These are phyloP conservation scores for Phocoena sinus DNA, from an alignment of 2,113 vertebrate genomes.

Conservation along the genomic window DNA sequence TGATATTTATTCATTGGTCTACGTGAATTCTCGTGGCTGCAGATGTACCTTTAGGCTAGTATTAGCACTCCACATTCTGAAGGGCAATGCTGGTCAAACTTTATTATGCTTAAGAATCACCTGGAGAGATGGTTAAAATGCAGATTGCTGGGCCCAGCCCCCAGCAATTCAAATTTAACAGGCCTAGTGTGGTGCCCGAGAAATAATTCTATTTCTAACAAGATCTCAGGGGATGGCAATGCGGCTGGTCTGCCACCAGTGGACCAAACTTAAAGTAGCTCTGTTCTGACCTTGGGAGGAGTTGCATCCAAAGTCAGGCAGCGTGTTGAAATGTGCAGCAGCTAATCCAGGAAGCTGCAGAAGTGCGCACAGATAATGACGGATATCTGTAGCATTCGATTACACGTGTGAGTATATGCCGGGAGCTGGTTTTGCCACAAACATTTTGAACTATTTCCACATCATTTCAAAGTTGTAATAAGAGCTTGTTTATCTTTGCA, in stretches of 20 bases:
- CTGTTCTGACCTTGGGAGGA: neutral
- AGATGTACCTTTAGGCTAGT: neutral
- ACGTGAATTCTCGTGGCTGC: neutral
- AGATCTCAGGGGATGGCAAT: neutral
- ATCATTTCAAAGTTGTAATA: neutral
- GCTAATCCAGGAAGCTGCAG: neutral
- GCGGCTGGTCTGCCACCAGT: neutral
- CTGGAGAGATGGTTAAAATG: neutral
- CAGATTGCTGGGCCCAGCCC: neutral
- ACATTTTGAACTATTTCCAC: neutral
- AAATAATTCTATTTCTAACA: neutral
- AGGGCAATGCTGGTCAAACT: neutral
- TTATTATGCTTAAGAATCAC: neutral
- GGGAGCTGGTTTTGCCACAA: neutral
- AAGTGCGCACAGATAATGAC: rapidly evolving
- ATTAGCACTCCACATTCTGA: neutral
- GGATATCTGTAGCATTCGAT: neutral
- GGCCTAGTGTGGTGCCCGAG: neutral
- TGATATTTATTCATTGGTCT: neutral
- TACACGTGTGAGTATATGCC: neutral
- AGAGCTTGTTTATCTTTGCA: neutral
- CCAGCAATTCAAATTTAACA: neutral
- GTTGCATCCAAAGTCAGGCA: neutral
- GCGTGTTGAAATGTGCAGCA: rapidly evolving
- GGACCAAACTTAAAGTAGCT: neutral